Evolutionary conservation across 2,113 vertebrate genomes (phyloP).

Genomic region (Gracilinanus agilis): DNA sequence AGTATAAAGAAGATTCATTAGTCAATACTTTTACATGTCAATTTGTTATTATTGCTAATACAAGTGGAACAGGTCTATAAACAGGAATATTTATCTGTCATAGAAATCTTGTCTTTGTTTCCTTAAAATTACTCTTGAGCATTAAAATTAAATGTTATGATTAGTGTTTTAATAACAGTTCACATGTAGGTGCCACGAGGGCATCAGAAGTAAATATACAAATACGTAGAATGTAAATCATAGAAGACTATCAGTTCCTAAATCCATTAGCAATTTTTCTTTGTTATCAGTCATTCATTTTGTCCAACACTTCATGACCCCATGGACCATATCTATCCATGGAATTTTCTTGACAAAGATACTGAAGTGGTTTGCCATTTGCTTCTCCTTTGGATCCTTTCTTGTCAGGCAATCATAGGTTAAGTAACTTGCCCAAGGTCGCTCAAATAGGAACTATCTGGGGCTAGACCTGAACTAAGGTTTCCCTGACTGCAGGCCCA

Average conservation of each 20-base stretch:
- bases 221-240: neutral
- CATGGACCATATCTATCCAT: too few species aligned
- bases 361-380: too few species aligned
- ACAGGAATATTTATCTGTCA: neutral
- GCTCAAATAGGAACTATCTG: too few species aligned
- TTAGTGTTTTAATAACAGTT: neutral
- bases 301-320: too few species aligned
- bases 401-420: too few species aligned
- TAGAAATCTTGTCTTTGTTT: neutral
- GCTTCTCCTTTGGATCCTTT: too few species aligned
- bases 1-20: neutral
- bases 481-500: too few species aligned
- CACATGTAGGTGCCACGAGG: neutral
- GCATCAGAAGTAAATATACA: neutral
- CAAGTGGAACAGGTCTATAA: neutral
- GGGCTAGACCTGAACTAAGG: too few species aligned
- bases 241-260: neutral
- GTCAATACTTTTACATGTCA: neutral
- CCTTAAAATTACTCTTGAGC: neutral
- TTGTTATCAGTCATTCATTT: too few species aligned
- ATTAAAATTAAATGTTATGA: neutral
- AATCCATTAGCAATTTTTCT: neutral
- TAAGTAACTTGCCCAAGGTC: too few species aligned
- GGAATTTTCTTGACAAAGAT: too few species aligned
- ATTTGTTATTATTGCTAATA: neutral